A percentile compares a stretch with the other conserved stretches of the same genome.
Evolutionary conservation across 2,113 vertebrate species (phyloP).

Genomic region (Rhagologus leucostigma): DNA sequence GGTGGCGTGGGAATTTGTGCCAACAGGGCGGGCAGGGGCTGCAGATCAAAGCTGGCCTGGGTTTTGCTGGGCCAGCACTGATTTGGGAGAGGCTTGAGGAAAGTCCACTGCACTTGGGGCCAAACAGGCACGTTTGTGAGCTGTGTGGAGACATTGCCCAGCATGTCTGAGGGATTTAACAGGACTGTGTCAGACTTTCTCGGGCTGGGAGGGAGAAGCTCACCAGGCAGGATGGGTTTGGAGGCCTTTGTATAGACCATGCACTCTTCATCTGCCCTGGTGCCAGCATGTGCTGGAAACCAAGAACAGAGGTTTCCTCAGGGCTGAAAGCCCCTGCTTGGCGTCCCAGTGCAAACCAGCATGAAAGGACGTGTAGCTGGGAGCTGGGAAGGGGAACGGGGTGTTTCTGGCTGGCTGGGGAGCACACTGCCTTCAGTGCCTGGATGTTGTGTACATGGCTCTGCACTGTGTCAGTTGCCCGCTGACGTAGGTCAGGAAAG

Average conservation of each 20-base stretch:
- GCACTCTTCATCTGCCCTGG: neutral
- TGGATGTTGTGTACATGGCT: neutral
- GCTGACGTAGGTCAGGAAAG: neutral
- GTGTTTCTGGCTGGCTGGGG: neutral
- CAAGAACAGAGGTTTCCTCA: neutral
- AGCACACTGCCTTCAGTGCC: neutral
- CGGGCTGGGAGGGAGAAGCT: neutral
- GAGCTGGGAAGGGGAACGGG: neutral
- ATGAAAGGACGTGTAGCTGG: neutral
- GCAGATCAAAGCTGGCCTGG: neutral
- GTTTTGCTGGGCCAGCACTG: neutral
- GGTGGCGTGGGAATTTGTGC: neutral
- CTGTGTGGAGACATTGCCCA: neutral
- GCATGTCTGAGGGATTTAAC: neutral
- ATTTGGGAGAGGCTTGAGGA: neutral
- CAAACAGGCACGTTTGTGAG: neutral
- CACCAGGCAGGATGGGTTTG: neutral
- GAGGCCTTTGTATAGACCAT: neutral
- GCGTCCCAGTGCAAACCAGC: neutral
- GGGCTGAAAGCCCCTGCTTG: neutral
- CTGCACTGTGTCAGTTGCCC: fast-evolving
- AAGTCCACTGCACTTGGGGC: neutral
- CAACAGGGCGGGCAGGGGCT: fast-evolving
- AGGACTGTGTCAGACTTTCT: neutral
- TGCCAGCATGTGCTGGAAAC: neutral